Conservation (phyloP, 2,113 vertebrate species). For the Mormoops blainvillei region DNA sequence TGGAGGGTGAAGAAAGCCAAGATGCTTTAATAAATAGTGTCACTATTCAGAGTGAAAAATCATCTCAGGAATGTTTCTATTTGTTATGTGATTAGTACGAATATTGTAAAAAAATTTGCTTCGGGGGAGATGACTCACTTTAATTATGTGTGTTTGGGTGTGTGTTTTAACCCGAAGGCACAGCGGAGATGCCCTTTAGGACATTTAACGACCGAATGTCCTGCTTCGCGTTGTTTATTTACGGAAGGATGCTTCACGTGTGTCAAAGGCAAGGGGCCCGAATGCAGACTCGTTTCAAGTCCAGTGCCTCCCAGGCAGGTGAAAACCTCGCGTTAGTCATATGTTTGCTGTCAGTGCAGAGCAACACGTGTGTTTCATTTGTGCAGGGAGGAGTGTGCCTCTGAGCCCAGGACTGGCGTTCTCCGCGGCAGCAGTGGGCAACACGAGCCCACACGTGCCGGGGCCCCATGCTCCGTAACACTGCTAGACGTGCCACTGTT, state of each 20-base stretch:
- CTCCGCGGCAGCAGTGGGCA: rapidly evolving
- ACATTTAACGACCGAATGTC: rapidly evolving
- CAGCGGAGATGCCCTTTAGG: background rate
- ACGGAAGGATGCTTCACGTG: background rate
- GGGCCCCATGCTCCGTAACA: rapidly evolving
- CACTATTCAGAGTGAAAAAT: background rate
- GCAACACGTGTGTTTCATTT: rapidly evolving
- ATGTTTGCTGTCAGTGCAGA: rapidly evolving
- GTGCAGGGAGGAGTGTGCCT: no score
- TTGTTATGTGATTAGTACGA: background rate
- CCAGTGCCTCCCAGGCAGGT: rapidly evolving
- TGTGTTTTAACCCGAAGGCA: background rate
- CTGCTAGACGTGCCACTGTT: rapidly evolving
- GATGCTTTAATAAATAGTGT: background rate
- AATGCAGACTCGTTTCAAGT: background rate
- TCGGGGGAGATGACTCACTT: background rate
- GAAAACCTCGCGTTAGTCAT: rapidly evolving
- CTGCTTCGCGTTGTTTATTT: rapidly evolving
- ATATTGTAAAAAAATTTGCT: background rate
- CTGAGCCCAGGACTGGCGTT: background rate
- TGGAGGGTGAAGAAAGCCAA: background rate
- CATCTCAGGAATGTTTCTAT: background rate
- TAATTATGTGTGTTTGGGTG: background rate
- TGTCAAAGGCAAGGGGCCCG: background rate
- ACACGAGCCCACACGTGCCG: rapidly evolving